Evolutionary conservation across 2,113 vertebrate species (phyloP).

Genomic region (Psilopsiagon aymara): DNA sequence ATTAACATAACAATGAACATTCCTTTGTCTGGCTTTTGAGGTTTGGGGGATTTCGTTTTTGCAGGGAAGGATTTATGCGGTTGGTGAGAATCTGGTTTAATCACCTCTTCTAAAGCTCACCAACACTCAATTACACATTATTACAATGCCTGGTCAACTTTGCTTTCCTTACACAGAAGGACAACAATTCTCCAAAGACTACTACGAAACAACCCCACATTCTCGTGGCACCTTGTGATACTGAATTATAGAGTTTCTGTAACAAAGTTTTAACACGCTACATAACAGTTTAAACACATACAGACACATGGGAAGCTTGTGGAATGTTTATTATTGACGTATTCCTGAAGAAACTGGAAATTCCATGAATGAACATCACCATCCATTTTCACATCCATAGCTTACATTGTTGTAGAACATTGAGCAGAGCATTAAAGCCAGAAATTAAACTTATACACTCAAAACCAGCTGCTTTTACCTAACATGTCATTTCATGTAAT

Average conservation of each 20-base stretch:
- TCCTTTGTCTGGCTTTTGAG: not conserved
- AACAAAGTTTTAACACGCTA: rapidly evolving
- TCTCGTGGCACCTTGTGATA: rapidly evolving
- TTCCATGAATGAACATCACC: not conserved
- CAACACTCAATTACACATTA: not conserved
- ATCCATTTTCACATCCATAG: rapidly evolving
- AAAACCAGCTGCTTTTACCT: not conserved
- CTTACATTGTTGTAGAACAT: not conserved
- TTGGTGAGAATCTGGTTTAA: not conserved
- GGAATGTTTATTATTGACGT: rapidly evolving
- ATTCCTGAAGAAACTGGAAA: not conserved
- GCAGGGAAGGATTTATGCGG: not conserved
- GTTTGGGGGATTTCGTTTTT: not conserved
- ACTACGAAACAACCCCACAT: not conserved
- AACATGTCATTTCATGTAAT: not conserved
- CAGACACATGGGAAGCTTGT: not conserved
- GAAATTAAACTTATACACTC: not conserved
- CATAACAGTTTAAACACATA: not conserved
- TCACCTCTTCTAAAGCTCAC: not conserved
- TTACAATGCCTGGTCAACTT: not conserved
- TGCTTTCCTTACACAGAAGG: not conserved
- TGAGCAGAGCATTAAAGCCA: not conserved
- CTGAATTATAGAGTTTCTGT: not conserved
- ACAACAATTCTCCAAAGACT: not conserved
- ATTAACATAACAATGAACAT: not conserved